Conservation (phyloP, 2,113 vertebrate genomes). For the Cyprinodon variegatus region DNA sequence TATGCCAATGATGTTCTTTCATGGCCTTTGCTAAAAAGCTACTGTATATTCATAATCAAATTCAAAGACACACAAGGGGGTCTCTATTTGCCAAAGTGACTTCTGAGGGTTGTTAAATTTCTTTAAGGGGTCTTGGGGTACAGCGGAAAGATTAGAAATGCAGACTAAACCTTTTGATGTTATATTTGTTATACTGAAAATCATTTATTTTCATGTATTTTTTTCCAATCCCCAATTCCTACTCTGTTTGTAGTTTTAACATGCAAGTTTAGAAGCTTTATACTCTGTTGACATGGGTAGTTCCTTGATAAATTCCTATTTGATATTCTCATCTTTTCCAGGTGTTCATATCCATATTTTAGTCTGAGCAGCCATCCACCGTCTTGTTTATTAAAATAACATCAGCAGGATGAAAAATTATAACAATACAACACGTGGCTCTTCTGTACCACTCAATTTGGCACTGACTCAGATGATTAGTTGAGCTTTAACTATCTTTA, state of each 20-base stretch:
- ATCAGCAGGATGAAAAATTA: not conserved
- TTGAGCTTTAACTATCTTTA: conserved; percentile 52
- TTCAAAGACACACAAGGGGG: too few relatives aligned
- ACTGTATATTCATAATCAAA: too few relatives aligned
- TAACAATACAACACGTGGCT: conserved; percentile 20
- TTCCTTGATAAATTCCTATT: conserved; percentile 4
- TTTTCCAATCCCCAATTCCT: not conserved
- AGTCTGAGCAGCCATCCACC: not conserved
- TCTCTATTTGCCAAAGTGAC: too few relatives aligned
- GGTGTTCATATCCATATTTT: not conserved
- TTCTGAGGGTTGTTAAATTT: too few relatives aligned
- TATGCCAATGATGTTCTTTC: too few relatives aligned
- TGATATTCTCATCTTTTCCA: conserved; percentile 1
- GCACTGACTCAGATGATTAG: conserved; percentile 55
- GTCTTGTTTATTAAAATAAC: conserved; percentile 3
- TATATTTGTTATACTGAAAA: not conserved
- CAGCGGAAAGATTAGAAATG: too few relatives aligned
- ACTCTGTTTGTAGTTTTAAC: not conserved
- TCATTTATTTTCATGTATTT: not conserved
- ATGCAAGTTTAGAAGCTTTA: not conserved
- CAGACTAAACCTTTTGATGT: too few relatives aligned
- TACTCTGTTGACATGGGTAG: not conserved
- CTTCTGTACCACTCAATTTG: conserved; percentile 28
- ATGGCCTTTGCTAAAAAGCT: too few relatives aligned
- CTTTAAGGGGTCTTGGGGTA: too few relatives aligned